These are phyloP conservation scores for Diadegma fenestrale DNA, from an alignment of 2,888 invertebrate genomes.

Conservation along the genomic window DNA sequence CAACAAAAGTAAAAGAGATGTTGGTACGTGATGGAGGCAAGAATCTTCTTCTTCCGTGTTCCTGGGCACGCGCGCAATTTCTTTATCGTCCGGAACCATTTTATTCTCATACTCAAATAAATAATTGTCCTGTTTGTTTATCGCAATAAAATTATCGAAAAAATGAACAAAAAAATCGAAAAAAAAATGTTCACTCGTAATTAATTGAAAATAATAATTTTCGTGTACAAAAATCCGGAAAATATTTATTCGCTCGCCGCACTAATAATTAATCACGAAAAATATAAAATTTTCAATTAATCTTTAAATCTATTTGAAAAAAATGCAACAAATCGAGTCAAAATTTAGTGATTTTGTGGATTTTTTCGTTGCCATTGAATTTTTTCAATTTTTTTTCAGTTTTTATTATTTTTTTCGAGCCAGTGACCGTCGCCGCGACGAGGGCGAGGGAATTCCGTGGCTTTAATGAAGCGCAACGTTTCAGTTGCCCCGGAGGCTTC, in stretches of 20 bases:
- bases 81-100: background rate
- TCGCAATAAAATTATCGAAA: no score
- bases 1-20: background rate
- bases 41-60: conserved; percentile 37
- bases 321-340: background rate
- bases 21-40: conserved; percentile 13
- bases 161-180: no score
- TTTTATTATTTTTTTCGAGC: background rate
- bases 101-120: background rate
- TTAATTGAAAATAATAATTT: no score
- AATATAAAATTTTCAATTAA: no score
- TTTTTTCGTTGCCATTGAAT: background rate
- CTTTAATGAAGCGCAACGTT: conserved; percentile 59
- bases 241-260: no score
- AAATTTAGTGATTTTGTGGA: background rate
- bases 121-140: background rate
- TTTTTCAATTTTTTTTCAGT: background rate
- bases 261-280: no score
- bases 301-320: background rate
- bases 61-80: conserved; percentile 44
- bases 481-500: conserved; percentile 39
- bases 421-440: background rate
- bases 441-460: conserved; percentile 23
- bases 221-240: no score
- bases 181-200: no score